Conservation (phyloP, 1,140 invertebrate genomes). For the Drosophila kurseongensis region DNA sequence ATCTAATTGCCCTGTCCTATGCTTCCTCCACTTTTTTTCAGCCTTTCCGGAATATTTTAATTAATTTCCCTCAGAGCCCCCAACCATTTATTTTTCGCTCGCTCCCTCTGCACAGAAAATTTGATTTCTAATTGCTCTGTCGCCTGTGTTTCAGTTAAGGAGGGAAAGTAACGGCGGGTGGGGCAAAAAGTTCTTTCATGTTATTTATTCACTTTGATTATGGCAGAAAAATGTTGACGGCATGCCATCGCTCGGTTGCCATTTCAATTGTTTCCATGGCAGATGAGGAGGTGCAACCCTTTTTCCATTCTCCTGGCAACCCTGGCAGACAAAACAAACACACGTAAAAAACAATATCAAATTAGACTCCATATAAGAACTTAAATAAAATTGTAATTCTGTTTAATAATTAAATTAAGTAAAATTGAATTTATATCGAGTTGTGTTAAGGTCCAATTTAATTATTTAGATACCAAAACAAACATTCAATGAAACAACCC, state of each 20-base stretch:
- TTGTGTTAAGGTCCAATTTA: no score
- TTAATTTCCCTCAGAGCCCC: slow-evolving; percentile 58
- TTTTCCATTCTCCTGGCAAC: slow-evolving; percentile 11
- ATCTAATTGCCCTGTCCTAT: slow-evolving; percentile 43
- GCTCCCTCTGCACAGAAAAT: slow-evolving; percentile 23
- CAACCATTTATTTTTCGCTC: slow-evolving; percentile 26
- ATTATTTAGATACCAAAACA: no score
- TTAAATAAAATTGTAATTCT: no score
- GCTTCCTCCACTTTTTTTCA: slow-evolving; percentile 22
- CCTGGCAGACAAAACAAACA: not conserved
- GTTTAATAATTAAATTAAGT: no score
- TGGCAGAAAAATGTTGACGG: slow-evolving; percentile 61
- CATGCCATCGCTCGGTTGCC: slow-evolving; percentile 38
- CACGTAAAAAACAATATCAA: not conserved
- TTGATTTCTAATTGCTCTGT: slow-evolving; percentile 63
- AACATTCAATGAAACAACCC: no score
- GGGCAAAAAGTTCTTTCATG: slow-evolving; percentile 54
- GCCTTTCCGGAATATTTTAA: slow-evolving; percentile 65
- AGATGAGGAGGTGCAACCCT: slow-evolving; percentile 22
- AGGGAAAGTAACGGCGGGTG: slow-evolving; percentile 1
- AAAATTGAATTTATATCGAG: no score
- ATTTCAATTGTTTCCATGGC: slow-evolving; percentile 67
- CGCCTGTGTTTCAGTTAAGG: slow-evolving; percentile 30
- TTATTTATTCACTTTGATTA: slow-evolving; percentile 78
- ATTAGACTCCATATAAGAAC: no score